phyloP scores from a whole-genome alignment of 2,113 vertebrate species.

The Ciconia maguari region DNA sequence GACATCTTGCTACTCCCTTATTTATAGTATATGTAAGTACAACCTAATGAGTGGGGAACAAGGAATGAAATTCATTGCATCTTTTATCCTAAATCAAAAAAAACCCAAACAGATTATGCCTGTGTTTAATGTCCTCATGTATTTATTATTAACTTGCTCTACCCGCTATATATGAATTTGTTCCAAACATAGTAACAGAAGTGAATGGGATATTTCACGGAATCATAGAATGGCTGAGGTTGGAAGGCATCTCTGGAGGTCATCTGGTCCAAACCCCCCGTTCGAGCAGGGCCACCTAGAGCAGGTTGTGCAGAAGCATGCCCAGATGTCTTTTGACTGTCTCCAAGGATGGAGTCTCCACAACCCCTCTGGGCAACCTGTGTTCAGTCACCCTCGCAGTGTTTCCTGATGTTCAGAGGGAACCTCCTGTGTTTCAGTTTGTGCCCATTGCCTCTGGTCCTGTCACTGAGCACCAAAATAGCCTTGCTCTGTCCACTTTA shows the following conservation, averaged over 20 bases:
- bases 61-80: not conserved
- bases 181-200: not conserved
- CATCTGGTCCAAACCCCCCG: not conserved
- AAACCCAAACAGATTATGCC: not conserved
- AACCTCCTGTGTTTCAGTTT: not conserved
- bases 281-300: not conserved
- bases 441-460: not conserved
- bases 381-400: not conserved
- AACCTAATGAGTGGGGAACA: not conserved
- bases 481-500: not conserved
- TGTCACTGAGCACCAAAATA: not conserved
- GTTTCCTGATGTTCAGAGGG: not conserved
- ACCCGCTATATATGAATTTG: not conserved
- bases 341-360: not conserved
- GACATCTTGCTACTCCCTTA: not conserved
- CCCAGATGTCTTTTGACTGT: not conserved
- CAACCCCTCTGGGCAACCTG: not conserved
- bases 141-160: not conserved
- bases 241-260: not conserved
- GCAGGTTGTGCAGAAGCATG: not conserved
- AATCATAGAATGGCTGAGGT: not conserved
- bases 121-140: not conserved
- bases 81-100: not conserved
- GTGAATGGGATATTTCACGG: not conserved
- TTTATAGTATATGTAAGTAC: not conserved